Conservation (phyloP, 1,140 invertebrate species). For the Drosophila kikkawai region DNA sequence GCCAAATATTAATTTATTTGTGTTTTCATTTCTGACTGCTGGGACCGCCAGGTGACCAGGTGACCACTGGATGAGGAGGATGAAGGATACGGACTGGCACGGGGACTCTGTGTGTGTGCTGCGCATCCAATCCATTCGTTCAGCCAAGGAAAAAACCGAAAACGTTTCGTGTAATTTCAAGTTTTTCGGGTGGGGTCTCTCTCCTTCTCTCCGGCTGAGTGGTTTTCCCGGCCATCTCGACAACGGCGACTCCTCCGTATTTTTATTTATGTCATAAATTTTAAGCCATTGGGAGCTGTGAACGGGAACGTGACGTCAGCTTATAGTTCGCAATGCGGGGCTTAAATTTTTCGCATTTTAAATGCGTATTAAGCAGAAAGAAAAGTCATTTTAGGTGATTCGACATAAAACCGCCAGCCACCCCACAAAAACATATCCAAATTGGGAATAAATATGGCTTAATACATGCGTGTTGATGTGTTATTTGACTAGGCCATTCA, state of each 20-base stretch:
- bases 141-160: conserved; percentile 48
- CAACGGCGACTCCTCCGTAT: conserved; percentile 46
- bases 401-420: conserved; percentile 38
- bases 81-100: conserved; percentile 16
- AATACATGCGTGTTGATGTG: conserved; percentile 47
- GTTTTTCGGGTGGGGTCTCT: conserved; percentile 28
- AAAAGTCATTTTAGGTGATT: conserved; percentile 64
- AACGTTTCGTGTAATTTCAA: conserved; percentile 57
- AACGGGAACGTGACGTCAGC: conserved; percentile 70
- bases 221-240: conserved; percentile 33
- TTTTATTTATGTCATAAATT: conserved; percentile 84
- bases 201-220: conserved; percentile 3
- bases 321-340: conserved; percentile 58
- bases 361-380: conserved; percentile 62
- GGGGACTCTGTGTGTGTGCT: conserved; percentile 56
- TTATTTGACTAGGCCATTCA: conserved; percentile 20
- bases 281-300: conserved; percentile 81
- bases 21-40: conserved; percentile 74
- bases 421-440: conserved; percentile 16
- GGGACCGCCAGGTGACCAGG: conserved; percentile 67
- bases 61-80: conserved; percentile 33
- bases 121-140: conserved; percentile 68
- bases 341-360: conserved; percentile 65
- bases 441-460: conserved; percentile 47
- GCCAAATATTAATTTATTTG: conserved; percentile 84